These are phyloP conservation scores for Parapsyche elsis DNA, from an alignment of 1,140 invertebrate genomes.

Conservation along the genomic window DNA sequence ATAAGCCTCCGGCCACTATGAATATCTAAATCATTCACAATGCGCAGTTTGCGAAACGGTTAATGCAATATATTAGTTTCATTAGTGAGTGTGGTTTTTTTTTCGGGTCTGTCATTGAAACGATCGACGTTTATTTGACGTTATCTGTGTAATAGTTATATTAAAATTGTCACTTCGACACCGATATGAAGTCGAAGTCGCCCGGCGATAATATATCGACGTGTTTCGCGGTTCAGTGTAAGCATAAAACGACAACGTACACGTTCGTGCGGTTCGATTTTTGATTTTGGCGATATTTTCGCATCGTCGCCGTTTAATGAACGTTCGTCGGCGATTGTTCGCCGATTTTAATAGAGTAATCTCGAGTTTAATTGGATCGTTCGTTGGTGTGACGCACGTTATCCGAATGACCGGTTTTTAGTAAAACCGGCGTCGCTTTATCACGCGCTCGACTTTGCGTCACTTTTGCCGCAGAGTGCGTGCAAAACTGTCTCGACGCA, in stretches of 20 bases:
- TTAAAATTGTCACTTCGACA: constrained; percentile 29
- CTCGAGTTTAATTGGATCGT: constrained; percentile 25
- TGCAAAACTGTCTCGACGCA: background rate
- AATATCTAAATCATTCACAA: constrained; percentile 21
- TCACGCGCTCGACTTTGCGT: background rate
- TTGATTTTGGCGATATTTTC: background rate
- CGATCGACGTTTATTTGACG: constrained; percentile 19
- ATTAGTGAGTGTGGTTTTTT: constrained; percentile 1
- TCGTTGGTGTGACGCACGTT: constrained; percentile 20
- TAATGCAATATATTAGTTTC: constrained; percentile 29
- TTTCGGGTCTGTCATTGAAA: background rate
- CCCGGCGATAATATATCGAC: background rate
- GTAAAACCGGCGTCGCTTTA: constrained; percentile 5
- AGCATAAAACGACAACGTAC: background rate
- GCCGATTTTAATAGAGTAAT: constrained; percentile 28
- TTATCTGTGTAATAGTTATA: constrained; percentile 2
- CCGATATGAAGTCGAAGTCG: constrained; percentile 2
- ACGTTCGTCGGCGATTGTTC: background rate
- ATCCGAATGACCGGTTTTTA: constrained; percentile 20
- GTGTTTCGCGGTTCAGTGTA: no score
- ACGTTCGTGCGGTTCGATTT: background rate
- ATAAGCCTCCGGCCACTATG: background rate
- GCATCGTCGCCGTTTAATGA: no score
- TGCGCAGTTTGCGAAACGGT: constrained; percentile 6
- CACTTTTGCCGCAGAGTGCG: background rate